These are phyloP conservation scores for Eubucco bourcierii DNA, from an alignment of 2,113 vertebrate species.

Conservation along the genomic window DNA sequence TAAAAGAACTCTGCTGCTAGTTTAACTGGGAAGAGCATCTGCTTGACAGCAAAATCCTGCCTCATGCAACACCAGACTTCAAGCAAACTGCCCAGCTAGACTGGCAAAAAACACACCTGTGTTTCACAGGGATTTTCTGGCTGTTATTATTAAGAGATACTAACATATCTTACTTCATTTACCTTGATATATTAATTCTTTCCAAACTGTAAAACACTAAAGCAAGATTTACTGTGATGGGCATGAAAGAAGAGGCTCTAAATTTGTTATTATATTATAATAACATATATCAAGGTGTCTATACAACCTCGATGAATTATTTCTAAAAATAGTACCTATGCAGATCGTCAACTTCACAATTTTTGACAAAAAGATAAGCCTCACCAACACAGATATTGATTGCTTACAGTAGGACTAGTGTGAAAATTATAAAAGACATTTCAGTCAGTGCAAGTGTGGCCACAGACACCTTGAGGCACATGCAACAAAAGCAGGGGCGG, in stretches of 20 bases:
- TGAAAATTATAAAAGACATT: neutral
- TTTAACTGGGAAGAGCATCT: neutral
- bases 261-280: neutral
- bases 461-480: neutral
- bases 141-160: rapidly evolving
- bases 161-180: neutral
- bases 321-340: conserved; percentile 33
- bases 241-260: neutral
- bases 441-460: neutral
- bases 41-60: neutral
- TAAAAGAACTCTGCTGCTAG: neutral
- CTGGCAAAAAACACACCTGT: neutral
- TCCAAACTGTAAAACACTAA: neutral
- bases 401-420: conserved; percentile 16
- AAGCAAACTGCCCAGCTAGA: neutral
- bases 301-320: conserved; percentile 60
- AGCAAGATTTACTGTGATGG: neutral
- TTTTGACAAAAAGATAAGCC: conserved; percentile 50
- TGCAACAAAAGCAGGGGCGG: neutral
- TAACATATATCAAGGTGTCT: conserved; percentile 33
- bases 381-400: conserved; percentile 30
- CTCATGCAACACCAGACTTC: neutral
- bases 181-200: neutral
- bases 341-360: conserved; percentile 47
- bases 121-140: neutral